These are phyloP conservation scores for Phodopus roborovskii DNA, from an alignment of 2,113 vertebrate genomes.

Conservation along the genomic window DNA sequence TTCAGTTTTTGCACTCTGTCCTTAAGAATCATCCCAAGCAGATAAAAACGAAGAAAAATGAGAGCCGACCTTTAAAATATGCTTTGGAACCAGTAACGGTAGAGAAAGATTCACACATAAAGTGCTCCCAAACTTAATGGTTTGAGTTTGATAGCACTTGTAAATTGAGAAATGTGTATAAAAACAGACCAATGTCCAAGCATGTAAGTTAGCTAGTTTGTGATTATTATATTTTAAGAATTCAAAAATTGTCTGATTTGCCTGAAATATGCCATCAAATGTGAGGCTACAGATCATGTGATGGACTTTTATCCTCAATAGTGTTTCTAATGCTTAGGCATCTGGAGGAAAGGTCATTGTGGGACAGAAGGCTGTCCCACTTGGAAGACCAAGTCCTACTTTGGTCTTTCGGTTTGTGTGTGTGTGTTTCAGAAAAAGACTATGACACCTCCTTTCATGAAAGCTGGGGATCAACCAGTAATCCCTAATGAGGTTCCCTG, in stretches of 20 bases:
- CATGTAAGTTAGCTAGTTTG: neutral
- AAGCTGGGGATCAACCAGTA: neutral
- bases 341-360: neutral
- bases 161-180: slow-evolving; percentile 14
- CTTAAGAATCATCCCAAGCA: slow-evolving; percentile 42
- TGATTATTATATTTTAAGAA: neutral
- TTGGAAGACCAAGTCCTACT: neutral
- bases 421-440: neutral
- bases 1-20: slow-evolving; percentile 35
- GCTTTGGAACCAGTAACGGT: slow-evolving; percentile 22
- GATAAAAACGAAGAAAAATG: slow-evolving; percentile 59
- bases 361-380: neutral
- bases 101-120: slow-evolving; percentile 25
- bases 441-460: neutral
- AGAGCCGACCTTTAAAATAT: slow-evolving; percentile 45
- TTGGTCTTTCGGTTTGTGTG: neutral
- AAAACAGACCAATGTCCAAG: slow-evolving; percentile 4
- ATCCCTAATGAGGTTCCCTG: neutral
- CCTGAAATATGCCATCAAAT: slow-evolving; percentile 23
- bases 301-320: neutral
- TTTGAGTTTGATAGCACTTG: neutral
- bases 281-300: neutral
- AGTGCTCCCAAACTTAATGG: slow-evolving; percentile 25
- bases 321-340: neutral
- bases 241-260: neutral